Conservation (phyloP, 2,888 invertebrate genomes). For the Metalampra italica region DNA sequence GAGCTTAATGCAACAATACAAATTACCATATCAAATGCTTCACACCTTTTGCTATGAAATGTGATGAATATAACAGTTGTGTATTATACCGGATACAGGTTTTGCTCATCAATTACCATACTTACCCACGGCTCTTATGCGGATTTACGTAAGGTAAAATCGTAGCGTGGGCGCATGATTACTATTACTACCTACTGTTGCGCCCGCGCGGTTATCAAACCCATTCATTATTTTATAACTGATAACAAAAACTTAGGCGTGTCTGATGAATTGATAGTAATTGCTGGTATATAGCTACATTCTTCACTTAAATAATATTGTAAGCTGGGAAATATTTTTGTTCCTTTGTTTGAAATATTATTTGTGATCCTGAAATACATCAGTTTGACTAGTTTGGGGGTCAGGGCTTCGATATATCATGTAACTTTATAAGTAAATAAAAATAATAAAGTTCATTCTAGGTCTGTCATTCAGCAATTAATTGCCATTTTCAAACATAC, state of each 20-base stretch:
- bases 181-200: background rate
- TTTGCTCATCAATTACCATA: background rate
- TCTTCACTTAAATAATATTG: background rate
- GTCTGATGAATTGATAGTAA: background rate
- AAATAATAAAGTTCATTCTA: background rate
- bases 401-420: no score
- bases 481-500: background rate
- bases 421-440: no score
- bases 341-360: no score
- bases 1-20: no score
- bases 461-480: background rate
- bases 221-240: conserved; percentile 3
- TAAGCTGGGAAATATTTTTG: no score
- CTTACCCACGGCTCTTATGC: background rate
- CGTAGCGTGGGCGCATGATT: background rate
- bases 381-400: no score
- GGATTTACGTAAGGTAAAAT: background rate
- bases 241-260: conserved; percentile 16
- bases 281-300: background rate
- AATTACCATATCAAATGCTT: no score
- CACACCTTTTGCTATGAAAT: background rate
- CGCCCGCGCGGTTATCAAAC: no score
- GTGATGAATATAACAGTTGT: background rate
- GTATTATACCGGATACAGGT: no score
- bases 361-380: no score